Conservation (phyloP, 2,888 invertebrate genomes). For the Euzophera pinguis region DNA sequence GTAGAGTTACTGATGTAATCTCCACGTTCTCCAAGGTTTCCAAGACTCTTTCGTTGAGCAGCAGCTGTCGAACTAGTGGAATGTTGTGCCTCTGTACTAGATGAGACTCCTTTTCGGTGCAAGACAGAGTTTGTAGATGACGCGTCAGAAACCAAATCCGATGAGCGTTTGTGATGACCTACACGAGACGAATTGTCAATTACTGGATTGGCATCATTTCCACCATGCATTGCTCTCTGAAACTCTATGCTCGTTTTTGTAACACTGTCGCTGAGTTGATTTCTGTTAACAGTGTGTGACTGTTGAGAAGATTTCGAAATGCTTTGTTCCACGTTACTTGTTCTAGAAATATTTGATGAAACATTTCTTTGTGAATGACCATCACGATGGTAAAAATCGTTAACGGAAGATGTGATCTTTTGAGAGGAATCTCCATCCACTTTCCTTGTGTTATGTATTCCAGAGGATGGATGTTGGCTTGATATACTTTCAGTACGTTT, state of each 20-base stretch:
- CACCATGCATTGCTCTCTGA: constrained; percentile 72
- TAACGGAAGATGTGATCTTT: constrained; percentile 32
- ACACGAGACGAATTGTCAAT: constrained; percentile 50
- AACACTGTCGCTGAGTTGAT: constrained; percentile 65
- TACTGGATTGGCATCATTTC: constrained; percentile 33
- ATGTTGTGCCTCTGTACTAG: constrained; percentile 86
- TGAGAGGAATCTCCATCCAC: constrained; percentile 39
- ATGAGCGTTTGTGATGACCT: constrained; percentile 85
- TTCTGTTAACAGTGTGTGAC: constrained; percentile 54
- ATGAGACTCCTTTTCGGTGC: constrained; percentile 85
- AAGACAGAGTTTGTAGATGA: constrained; percentile 88
- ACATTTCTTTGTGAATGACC: constrained; percentile 33
- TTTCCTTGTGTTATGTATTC: constrained; percentile 27
- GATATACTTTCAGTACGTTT: constrained; percentile 29
- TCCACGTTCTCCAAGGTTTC: constrained; percentile 87
- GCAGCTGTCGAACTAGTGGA: constrained; percentile 87
- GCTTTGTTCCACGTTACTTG: constrained; percentile 41
- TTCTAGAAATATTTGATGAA: constrained; percentile 34
- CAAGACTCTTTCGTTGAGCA: constrained; percentile 89
- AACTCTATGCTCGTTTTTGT: constrained; percentile 78
- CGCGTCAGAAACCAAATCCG: constrained; percentile 86
- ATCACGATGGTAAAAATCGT: constrained; percentile 17
- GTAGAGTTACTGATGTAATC: constrained; percentile 83
- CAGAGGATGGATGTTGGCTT: constrained; percentile 35
- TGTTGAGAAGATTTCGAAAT: constrained; percentile 47